phyloP scores from a whole-genome alignment of 2,113 vertebrate species.

The Acrocephalus arundinaceus region DNA sequence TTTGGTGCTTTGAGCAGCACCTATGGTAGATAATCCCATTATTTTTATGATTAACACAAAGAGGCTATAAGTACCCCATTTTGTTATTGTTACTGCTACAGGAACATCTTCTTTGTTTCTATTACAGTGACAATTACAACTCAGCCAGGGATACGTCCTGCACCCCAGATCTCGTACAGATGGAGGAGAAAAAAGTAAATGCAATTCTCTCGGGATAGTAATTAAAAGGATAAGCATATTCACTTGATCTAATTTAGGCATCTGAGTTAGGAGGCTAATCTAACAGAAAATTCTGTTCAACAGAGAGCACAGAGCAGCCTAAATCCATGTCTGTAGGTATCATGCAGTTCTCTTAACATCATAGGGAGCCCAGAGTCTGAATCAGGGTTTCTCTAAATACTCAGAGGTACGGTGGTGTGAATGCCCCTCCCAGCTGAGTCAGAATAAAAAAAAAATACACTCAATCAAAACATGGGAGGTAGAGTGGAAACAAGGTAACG shows the following conservation, averaged over 20 bases:
- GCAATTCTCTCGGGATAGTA: neutral
- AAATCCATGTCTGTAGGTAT: neutral
- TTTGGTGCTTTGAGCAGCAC: neutral
- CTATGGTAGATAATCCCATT: neutral
- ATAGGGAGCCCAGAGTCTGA: rapidly evolving
- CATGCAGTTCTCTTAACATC: neutral
- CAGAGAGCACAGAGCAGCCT: neutral
- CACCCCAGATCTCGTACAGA: neutral
- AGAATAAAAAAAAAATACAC: neutral
- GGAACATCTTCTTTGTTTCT: neutral
- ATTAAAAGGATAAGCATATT: neutral
- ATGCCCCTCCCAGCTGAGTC: neutral
- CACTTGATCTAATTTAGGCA: slow-evolving; percentile 5
- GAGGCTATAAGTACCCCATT: neutral
- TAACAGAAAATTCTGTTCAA: neutral
- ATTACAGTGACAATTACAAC: neutral
- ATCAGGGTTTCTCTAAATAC: neutral
- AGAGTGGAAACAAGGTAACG: neutral
- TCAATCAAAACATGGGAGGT: neutral
- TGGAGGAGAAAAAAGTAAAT: neutral
- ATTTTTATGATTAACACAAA: neutral
- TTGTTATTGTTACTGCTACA: neutral
- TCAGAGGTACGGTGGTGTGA: neutral
- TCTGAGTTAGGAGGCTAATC: neutral
- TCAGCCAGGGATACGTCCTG: neutral